Evolutionary conservation across 2,113 vertebrate genomes (phyloP).

Genomic region (Dendrocopos noguchii): DNA sequence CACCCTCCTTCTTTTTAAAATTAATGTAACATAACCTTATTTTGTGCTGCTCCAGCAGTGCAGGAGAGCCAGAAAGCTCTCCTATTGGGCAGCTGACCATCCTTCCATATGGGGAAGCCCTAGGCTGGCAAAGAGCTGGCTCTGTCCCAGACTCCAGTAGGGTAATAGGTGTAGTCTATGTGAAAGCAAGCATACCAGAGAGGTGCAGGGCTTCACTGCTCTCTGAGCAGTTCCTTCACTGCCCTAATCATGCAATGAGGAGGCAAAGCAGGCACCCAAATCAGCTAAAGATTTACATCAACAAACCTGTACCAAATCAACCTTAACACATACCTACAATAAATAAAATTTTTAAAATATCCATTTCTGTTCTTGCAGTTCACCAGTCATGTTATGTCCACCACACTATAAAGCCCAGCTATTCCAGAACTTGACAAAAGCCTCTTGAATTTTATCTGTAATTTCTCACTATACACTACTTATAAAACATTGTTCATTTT

Average conservation of each 20-base stretch:
- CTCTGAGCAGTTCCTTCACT: not conserved
- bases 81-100: slow-evolving; percentile 11
- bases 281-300: not conserved
- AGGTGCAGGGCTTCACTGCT: not conserved
- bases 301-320: not conserved
- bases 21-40: slow-evolving; percentile 30
- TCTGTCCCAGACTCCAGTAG: slow-evolving; percentile 20
- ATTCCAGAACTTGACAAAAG: not conserved
- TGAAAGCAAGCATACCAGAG: slow-evolving; percentile 5
- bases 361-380: not conserved
- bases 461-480: not conserved
- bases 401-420: not conserved
- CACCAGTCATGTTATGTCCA: not conserved
- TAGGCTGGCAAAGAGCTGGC: slow-evolving; percentile 42
- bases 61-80: not conserved
- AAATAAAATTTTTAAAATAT: not conserved
- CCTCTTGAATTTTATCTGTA: not conserved
- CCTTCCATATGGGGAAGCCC: slow-evolving; percentile 42
- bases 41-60: slow-evolving; percentile 25
- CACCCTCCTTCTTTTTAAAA: no score
- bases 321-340: not conserved
- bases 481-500: not conserved
- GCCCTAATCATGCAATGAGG: not conserved
- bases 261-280: not conserved
- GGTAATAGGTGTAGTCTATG: slow-evolving; percentile 9